Percentiles rank a stretch among this genome's conserved stretches.
Evolutionary conservation across 2,888 invertebrate species (phyloP).

Genomic region (Hyles lineata): DNA sequence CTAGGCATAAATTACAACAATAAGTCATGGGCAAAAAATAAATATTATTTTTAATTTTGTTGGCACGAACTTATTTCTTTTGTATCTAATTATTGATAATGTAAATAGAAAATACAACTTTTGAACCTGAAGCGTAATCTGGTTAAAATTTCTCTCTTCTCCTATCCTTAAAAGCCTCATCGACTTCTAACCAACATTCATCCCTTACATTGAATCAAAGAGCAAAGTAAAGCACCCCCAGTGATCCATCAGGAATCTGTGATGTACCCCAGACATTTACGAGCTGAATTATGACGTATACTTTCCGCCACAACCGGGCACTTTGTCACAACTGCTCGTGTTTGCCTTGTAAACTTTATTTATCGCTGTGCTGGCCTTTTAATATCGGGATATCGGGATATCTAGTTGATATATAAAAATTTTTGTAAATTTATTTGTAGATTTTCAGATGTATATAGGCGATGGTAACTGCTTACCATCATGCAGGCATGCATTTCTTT

Average conservation of each 20-base stretch:
- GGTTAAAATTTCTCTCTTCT: no score
- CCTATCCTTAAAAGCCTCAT: no score
- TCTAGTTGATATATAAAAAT: not conserved
- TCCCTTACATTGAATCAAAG: not conserved
- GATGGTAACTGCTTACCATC: no score
- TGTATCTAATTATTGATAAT: no score
- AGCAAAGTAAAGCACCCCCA: constrained; percentile 12
- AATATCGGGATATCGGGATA: constrained; percentile 37
- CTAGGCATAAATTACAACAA: no score
- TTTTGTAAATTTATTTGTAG: not conserved
- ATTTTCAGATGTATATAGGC: not conserved
- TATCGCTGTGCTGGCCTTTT: constrained; percentile 42
- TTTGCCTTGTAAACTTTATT: constrained; percentile 58
- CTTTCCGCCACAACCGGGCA: constrained; percentile 67
- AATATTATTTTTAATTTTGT: no score
- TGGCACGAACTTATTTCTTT: no score
- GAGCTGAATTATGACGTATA: constrained; percentile 76
- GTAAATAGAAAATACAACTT: no score
- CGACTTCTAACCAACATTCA: not conserved
- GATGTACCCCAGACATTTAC: constrained; percentile 72
- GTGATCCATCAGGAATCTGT: constrained; percentile 76
- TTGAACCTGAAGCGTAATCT: no score
- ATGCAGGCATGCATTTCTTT: no score
- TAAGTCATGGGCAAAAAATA: no score
- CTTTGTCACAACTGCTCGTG: constrained; percentile 56